Percentiles rank a stretch among this genome's conserved stretches.
Conservation (phyloP, 2,797 vertebrate species). For the Syndactyla subalaris region DNA sequence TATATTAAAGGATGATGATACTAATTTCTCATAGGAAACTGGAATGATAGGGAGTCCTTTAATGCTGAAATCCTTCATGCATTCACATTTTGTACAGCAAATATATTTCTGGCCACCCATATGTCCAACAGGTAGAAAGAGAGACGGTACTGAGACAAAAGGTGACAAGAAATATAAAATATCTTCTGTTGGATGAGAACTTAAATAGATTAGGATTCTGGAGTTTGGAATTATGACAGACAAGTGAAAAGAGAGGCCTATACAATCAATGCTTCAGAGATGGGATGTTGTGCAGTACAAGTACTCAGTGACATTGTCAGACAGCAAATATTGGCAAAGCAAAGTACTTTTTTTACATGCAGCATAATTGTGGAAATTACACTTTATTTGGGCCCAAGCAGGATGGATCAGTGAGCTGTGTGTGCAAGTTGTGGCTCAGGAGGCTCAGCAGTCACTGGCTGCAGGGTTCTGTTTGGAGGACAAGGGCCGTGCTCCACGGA, state of each 20-base stretch:
- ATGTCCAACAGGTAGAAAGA: background rate
- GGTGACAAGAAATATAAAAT: background rate
- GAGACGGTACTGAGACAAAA: background rate
- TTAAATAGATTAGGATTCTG: background rate
- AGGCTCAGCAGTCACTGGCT: background rate
- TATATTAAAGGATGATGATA: background rate
- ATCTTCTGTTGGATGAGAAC: background rate
- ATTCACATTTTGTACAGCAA: background rate
- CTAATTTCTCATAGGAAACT: background rate
- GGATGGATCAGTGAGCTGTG: background rate
- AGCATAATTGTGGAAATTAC: fast-evolving
- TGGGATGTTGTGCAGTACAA: background rate
- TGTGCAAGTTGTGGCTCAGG: background rate
- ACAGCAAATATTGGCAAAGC: background rate
- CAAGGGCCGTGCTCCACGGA: background rate
- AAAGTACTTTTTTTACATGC: background rate
- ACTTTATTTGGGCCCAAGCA: background rate
- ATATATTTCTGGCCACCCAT: background rate
- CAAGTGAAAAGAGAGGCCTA: background rate
- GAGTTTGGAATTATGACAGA: background rate
- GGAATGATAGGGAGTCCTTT: background rate
- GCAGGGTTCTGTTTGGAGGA: background rate
- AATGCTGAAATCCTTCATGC: background rate
- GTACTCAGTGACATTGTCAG: background rate
- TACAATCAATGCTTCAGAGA: background rate